These are phyloP conservation scores for Penaeus indicus DNA, from an alignment of 1,140 invertebrate genomes.

Conservation along the genomic window DNA sequence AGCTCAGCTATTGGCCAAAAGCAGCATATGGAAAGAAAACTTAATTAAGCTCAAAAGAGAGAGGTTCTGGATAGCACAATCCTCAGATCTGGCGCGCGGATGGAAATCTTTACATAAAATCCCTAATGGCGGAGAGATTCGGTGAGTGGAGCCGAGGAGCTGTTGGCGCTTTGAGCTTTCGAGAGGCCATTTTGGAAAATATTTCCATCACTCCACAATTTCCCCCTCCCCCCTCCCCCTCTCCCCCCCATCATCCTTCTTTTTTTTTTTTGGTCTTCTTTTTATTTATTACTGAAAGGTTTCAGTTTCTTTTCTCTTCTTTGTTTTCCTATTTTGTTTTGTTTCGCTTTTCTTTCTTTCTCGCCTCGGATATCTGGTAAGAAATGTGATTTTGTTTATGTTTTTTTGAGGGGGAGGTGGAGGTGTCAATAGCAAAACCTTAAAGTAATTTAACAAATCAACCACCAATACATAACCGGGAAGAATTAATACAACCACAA, in stretches of 20 bases:
- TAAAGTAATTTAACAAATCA: no score
- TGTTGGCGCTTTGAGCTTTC: constrained; percentile 11
- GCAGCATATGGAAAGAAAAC: constrained; percentile 12
- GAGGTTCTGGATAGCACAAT: constrained; percentile 29
- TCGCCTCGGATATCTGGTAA: no score
- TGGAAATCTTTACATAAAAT: constrained; percentile 36
- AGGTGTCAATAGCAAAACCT: no score
- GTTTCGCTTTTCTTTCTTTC: no score
- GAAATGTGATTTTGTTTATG: no score
- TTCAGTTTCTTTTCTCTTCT: no score
- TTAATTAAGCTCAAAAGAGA: constrained; percentile 32
- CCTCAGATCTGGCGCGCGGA: constrained; percentile 20
- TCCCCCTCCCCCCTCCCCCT: not conserved
- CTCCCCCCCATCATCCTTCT: not conserved
- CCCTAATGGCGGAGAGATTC: constrained; percentile 33
- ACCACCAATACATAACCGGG: no score
- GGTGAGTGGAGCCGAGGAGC: constrained; percentile 14
- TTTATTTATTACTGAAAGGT: no score
- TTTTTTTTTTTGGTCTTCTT: no score
- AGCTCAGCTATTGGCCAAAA: not conserved
- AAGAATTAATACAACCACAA: no score
- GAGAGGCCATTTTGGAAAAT: constrained; percentile 33
- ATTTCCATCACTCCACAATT: constrained; percentile 33
- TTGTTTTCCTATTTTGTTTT: no score
- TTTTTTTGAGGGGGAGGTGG: no score